A percentile compares a stretch with the other conserved stretches of the same genome.
Conservation (phyloP, 2,888 invertebrate species). For the Dromius quadrimaculatus region DNA sequence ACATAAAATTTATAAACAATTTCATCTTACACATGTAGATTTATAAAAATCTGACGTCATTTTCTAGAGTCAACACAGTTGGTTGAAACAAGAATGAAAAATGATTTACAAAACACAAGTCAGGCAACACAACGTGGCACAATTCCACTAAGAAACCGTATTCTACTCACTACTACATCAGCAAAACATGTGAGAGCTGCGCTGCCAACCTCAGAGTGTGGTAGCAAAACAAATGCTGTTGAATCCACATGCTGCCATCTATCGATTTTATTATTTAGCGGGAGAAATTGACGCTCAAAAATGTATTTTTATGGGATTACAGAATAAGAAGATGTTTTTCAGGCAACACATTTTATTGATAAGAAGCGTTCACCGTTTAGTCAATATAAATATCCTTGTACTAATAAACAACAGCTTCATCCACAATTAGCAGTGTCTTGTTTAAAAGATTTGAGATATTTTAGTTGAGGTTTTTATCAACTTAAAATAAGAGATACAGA, state of each 20-base stretch:
- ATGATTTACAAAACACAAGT: constrained; percentile 44
- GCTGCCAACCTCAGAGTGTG: constrained; percentile 23
- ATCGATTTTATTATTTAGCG: background rate
- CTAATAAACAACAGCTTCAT: constrained; percentile 49
- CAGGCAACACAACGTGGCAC: constrained; percentile 40
- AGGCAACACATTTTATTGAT: constrained; percentile 52
- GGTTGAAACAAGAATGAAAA: constrained; percentile 35
- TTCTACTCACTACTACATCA: constrained; percentile 11
- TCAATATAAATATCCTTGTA: constrained; percentile 50
- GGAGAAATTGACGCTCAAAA: background rate
- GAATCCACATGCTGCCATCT: constrained; percentile 9
- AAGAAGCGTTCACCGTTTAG: constrained; percentile 51
- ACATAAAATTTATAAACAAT: constrained; percentile 29
- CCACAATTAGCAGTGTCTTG: constrained; percentile 50
- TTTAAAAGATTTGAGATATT: constrained; percentile 42
- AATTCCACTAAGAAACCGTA: constrained; percentile 37
- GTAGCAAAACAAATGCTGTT: constrained; percentile 1
- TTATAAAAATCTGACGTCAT: constrained; percentile 49
- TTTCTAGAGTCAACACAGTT: constrained; percentile 48
- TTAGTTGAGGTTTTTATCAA: constrained; percentile 26
- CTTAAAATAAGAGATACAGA: constrained; percentile 37
- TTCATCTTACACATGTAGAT: constrained; percentile 42
- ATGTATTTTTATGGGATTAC: background rate
- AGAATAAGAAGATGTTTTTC: constrained; percentile 8
- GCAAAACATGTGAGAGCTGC: constrained; percentile 25